Base-by-base conservation (phyloP, 2,113 vertebrate species). In the Semnopithecus entellus region DNA sequence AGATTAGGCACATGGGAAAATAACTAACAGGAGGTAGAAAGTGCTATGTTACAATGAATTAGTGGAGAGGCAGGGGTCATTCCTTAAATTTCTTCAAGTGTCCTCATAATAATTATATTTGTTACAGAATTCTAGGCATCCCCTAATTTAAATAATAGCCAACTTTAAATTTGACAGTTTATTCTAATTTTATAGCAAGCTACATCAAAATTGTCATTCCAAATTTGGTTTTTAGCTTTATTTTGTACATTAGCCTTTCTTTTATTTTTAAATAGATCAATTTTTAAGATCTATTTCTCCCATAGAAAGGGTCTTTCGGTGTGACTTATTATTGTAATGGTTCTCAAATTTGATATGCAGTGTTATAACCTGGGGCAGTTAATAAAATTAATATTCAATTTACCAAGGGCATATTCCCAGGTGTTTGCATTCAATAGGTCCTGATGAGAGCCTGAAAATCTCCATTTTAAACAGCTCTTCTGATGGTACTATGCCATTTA, bases 71-170 rank as follows among this genome's bases (percentile, higher is more conserved):
- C 57, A 96, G 55, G 4, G 10, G 18, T 50, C 52, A 64, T 70
- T 82, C 45, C 40, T 83, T 96, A 78, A 92, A 79, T 72, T 95
- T 90, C 38, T 91, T 84, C 23, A 84, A 79, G 38, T 61, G 7
- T 91, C 8, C 23, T 27, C 9, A 38, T 61, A 4, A 30, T 76
- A 8, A 72, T 94, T 85, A 73, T 70, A 75, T 79, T n/a, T 87
- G 11, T 80, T 93, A 85, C 17, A 91, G 43, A 83, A 90, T 22
- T 87, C 0, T 82, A 91, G 17, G 70, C 11, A 87, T 43, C 0
- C 8, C 25, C 23, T 57, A 79, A 59, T 90, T 76, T 91, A 61
- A 92, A 25, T 92, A 85, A 64, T 61, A 88, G 10, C 8, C 68
- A 6, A 86, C 32, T 97, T 81, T 27, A 90, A 76, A 81, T 85